Evolutionary conservation across 2,888 invertebrate species (phyloP), one percentile per base, ranked within the genome.

Genomic region (Trachelus stipa): DNA sequence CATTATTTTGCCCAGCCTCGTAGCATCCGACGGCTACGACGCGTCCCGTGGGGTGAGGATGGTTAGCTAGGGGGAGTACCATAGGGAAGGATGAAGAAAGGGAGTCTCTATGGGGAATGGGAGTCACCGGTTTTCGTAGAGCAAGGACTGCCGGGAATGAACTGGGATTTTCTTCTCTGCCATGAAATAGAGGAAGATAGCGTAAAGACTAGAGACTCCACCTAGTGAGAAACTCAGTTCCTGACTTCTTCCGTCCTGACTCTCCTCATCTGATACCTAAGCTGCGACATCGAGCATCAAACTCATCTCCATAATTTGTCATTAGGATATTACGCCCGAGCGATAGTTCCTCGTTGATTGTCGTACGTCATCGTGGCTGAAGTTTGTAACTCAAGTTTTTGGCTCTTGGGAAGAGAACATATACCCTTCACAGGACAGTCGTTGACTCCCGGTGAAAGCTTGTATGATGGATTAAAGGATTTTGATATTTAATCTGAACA

Each of bases 1-100:
- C 88, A 89, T 89, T 88, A 87, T 88, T 88, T 88, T 86, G 80
- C 76, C 80, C 79, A 80, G 81, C 84, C 86, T 85, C 87, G 86
- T 85, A 84, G 83, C 86, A 76, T 76, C 75, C 77, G 77, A 74
- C 73, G 74, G 74, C 76, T 76, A 69, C 74, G 73, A 68, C 76
- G 74, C 74, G 76, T 69, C 68, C 78, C 68, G 73, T 34, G 69
- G 76, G 75, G 76, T 33, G 56, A 76, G 73, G 74, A 73, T 69
- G 77, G 56, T 75, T 40, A 74, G 35, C 34, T 31, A n/a, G 40
- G 34, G 35, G 34, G 74, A 30, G n/a, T 35, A 31, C 15, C 15
- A 11, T 73, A 30, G 76, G 23, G 73, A 71, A 31, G 31, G 11
- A 37, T 37, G 37, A 15, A 37, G 68, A 23, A 30, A 12, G 74